phyloP scores from a whole-genome alignment of 2,113 vertebrate genomes.

The Forbesichthys papilliferus region DNA sequence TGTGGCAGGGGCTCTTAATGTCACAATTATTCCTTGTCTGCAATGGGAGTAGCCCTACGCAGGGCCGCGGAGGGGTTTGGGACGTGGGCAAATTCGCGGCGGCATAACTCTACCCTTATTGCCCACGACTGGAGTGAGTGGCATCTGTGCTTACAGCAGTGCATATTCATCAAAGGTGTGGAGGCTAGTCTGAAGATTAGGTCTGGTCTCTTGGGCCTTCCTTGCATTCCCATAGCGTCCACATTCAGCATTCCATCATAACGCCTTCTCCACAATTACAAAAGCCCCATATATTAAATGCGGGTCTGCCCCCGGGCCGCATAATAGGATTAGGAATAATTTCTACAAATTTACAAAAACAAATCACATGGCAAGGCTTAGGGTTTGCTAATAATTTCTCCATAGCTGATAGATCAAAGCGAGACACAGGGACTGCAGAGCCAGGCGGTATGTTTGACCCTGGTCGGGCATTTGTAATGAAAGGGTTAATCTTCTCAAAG shows the following conservation, averaged over 20 bases:
- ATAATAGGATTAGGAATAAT: slow-evolving; percentile 99
- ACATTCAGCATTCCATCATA: slow-evolving; percentile 87
- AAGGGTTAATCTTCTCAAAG: slow-evolving; percentile 99
- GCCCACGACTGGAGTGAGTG: slow-evolving; percentile 82
- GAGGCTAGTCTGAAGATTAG: slow-evolving; percentile 85
- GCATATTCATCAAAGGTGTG: slow-evolving; percentile 86
- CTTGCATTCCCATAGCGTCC: slow-evolving; percentile 89
- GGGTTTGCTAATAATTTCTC: slow-evolving; percentile 98
- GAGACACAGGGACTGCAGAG: slow-evolving; percentile 80
- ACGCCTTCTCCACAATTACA: slow-evolving; percentile 87
- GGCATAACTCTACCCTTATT: slow-evolving; percentile 82
- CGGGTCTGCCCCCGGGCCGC: slow-evolving; percentile 88
- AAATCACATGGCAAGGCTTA: slow-evolving; percentile 99
- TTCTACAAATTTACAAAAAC: slow-evolving; percentile 99
- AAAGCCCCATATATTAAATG: slow-evolving; percentile 94
- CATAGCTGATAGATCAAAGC: slow-evolving; percentile 99
- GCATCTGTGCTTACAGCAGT: slow-evolving; percentile 82
- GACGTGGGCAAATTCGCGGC: slow-evolving; percentile 72
- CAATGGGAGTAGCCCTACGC: slow-evolving; percentile 82
- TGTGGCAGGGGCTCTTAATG: slow-evolving; percentile 83
- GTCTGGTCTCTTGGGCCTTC: slow-evolving; percentile 81
- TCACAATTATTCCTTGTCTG: slow-evolving; percentile 87
- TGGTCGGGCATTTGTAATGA: slow-evolving; percentile 95
- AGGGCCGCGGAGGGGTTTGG: slow-evolving; percentile 70
- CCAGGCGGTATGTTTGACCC: slow-evolving; percentile 94